Evolutionary conservation across 1,140 invertebrate genomes (phyloP), one percentile per base, ranked within the genome.

Genomic region (Babylonia areolata): DNA sequence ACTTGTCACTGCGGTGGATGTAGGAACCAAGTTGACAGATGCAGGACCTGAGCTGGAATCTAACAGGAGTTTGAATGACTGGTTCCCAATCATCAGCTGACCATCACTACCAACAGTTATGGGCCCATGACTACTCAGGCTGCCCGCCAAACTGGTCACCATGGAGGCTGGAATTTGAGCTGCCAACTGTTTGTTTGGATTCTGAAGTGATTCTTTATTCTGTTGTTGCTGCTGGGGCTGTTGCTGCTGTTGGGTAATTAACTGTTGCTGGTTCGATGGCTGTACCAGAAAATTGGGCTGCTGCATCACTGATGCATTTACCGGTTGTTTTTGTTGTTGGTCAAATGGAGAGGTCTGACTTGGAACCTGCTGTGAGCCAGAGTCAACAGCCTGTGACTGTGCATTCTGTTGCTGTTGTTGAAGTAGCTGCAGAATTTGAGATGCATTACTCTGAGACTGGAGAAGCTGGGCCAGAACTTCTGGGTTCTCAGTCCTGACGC

Each of bases 61-160:
- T 31, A 84, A 28, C 23, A 73, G 35, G 28, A 84, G 33, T 46
- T 73, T 84, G 17, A 84, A 23, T 28, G 40, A 12, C 35, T 84
- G 82, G 15, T 84, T 23, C 3, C 82, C 82, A 15, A 84, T 40
- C 64, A 73, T 58, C 11, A 84, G 37, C 39, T 84, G 82, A 28
- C 82, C 82, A 3, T 73, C 40, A 33, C 69, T 84, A 23, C 23
- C 39, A 3, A 73, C 40, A 6, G 82, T 46, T 2, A 84, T 35
- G 9, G 54, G 54, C 9, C 42, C 37, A 51, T 51, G 9, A 40
- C 40, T 84, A 3, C 46, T 42, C 46, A 54, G n/a, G 54, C 40
- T 79, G 37, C 77, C 39, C 3, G 77, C 17, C 37, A 80, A 42
- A 46, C 64, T 73, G 39, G 35, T 84, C 33, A 73, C 69, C 23